phyloP scores from a whole-genome alignment of 2,888 invertebrate species.

The Nemoura dubitans region DNA sequence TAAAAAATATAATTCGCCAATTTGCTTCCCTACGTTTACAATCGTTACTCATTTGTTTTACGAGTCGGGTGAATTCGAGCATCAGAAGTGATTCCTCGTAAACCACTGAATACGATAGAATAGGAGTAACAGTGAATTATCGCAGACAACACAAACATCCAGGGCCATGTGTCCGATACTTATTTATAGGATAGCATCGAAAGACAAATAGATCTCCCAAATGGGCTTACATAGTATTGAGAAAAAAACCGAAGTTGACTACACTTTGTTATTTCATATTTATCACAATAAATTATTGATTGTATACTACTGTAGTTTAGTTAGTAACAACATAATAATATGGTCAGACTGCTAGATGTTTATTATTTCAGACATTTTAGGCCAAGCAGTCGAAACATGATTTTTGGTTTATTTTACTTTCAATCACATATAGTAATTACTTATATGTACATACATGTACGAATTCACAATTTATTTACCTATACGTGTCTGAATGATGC shows the following conservation, averaged over 20 bases:
- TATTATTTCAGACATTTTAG: neutral
- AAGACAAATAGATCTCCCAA: constrained; percentile 12
- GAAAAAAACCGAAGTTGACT: constrained; percentile 7
- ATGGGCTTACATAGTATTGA: neutral
- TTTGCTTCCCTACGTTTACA: neutral
- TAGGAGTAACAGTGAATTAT: neutral
- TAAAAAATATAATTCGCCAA: constrained; percentile 35
- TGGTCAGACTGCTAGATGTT: constrained; percentile 1
- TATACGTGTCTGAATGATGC: constrained; percentile 30
- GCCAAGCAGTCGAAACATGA: constrained; percentile 26
- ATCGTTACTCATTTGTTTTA: neutral
- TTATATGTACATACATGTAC: neutral
- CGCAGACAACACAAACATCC: neutral
- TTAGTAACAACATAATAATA: constrained; percentile 8
- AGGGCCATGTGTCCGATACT: neutral
- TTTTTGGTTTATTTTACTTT: constrained; percentile 42
- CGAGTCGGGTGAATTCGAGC: neutral
- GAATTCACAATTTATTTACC: constrained; percentile 24
- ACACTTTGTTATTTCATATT: constrained; percentile 27
- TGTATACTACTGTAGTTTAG: constrained; percentile 34
- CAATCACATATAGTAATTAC: constrained; percentile 28
- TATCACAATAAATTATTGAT: constrained; percentile 42
- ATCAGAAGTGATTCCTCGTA: neutral
- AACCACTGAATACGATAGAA: neutral
- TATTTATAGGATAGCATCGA: neutral